Base-by-base conservation (phyloP, 1,140 invertebrate genomes). In the Drosophila tsacasi region DNA sequence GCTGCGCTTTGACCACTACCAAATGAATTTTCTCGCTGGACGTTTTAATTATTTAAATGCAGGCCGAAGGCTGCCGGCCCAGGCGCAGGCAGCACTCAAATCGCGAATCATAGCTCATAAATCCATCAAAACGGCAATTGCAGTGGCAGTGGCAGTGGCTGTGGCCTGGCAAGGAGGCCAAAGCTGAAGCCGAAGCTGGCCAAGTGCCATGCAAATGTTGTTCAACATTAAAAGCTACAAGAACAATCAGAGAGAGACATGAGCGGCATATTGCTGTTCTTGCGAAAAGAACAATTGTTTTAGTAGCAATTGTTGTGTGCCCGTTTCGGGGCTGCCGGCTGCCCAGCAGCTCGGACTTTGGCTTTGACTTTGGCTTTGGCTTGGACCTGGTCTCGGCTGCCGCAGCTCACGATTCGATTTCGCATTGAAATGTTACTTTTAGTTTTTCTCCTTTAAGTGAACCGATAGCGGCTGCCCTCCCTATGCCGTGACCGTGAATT, bases 41-140 rank as follows among this genome's bases (percentile, higher is more conserved):
- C 84, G 71, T 89, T 84, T 87, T 87, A 87, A 87, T 87, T 89
- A 87, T 89, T 89, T 89, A 89, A 87, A 87, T 87, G 84, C 77
- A 79, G 81, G 84, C 77, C 81, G 84, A 87, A 87, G 84, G 84
- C 84, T 87, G 35, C 60, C 63, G 50, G 55, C 63, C 30, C 66
- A 74, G 71, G 71, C 75, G 72, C 73, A 75, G 78, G 79, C 76
- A 72, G 66, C 66, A 44, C 63, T 69, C 67, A 52, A 78, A 82
- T 73, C 74, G 67, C 65, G 79, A 85, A 86, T 81, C 84, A 89
- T 81, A 89, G 84, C 84, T 89, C 84, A 87, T 87, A 87, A 87
- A 87, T 87, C 84, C 81, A 89, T 87, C 84, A 87, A 61, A 77
- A 71, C 57, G 59, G 58, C 59, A 75, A 83, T 65, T 60, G 32